Conservation (phyloP, 2,113 vertebrate species). For the Urocynchramus pylzowi region DNA sequence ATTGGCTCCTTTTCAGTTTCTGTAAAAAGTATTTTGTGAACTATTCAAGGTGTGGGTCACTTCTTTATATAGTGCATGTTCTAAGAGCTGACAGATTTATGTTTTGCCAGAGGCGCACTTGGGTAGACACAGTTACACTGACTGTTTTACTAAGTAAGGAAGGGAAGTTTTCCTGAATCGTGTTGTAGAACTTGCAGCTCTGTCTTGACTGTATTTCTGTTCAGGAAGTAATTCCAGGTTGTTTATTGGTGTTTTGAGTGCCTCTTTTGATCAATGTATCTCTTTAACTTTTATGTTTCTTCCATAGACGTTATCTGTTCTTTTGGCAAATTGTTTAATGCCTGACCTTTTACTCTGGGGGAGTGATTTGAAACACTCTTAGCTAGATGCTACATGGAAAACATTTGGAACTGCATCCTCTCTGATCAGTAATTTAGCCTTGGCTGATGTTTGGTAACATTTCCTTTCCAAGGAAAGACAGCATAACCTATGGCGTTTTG, state of each 20-base stretch:
- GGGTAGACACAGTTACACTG: neutral
- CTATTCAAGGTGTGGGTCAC: neutral
- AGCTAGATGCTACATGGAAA: neutral
- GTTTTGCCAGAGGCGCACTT: neutral
- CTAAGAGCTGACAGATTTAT: neutral
- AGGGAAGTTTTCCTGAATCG: neutral
- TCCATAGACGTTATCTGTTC: neutral
- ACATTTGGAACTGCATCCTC: neutral
- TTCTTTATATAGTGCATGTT: neutral
- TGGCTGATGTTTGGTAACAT: neutral
- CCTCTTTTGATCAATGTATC: slow-evolving; percentile 9
- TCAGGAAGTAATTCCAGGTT: neutral
- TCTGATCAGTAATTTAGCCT: slow-evolving; percentile 1
- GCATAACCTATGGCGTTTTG: neutral
- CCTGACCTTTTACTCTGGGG: neutral
- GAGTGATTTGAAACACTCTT: neutral
- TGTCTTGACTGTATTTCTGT: neutral
- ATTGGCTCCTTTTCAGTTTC: neutral
- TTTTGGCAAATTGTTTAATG: slow-evolving; percentile 23
- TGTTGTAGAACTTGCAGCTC: neutral
- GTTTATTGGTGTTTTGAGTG: neutral
- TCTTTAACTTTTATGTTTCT: slow-evolving; percentile 21
- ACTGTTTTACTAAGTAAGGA: neutral
- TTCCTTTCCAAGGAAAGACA: neutral
- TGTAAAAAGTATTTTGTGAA: neutral